Conservation (phyloP, 1,140 invertebrate genomes). For the Diachasma alloeum region DNA sequence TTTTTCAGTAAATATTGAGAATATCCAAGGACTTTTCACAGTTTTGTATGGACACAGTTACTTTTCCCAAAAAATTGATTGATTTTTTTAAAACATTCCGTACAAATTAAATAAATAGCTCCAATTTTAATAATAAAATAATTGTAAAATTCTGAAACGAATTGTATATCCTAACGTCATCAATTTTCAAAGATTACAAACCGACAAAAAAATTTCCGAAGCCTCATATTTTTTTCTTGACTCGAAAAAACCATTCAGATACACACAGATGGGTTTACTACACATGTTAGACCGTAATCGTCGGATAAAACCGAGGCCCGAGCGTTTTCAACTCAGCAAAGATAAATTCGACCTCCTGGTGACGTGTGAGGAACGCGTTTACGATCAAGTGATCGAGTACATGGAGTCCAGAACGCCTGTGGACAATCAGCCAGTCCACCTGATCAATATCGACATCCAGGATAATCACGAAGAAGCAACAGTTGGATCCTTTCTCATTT, state of each 20-base stretch:
- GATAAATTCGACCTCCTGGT: constrained; percentile 97
- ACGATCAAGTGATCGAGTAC: constrained; percentile 90
- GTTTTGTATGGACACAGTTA: too few species aligned
- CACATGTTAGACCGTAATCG: constrained; percentile 99
- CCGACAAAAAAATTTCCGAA: not conserved
- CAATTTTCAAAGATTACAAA: too few species aligned
- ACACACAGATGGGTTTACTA: constrained; percentile 98
- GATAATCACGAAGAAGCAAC: constrained; percentile 99
- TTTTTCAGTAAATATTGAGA: too few species aligned
- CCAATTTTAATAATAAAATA: too few species aligned
- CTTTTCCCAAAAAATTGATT: too few species aligned
- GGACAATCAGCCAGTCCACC: constrained; percentile 88
- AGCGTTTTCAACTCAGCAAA: constrained; percentile 90
- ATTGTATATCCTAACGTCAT: too few species aligned
- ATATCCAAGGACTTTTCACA: too few species aligned
- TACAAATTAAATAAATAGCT: too few species aligned
- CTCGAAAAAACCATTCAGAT: constrained; percentile 68
- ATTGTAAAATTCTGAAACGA: not conserved
- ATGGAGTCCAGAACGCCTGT: constrained; percentile 77
- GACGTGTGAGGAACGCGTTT: constrained; percentile 98
- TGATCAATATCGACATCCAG: constrained; percentile 99
- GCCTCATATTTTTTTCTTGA: not conserved
- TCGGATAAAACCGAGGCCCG: constrained; percentile 92
- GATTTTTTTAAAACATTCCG: too few species aligned
- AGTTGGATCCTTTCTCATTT: constrained; percentile 98